Evolutionary conservation across 2,797 vertebrate species (phyloP).

Genomic region (Antennarius maculatus): DNA sequence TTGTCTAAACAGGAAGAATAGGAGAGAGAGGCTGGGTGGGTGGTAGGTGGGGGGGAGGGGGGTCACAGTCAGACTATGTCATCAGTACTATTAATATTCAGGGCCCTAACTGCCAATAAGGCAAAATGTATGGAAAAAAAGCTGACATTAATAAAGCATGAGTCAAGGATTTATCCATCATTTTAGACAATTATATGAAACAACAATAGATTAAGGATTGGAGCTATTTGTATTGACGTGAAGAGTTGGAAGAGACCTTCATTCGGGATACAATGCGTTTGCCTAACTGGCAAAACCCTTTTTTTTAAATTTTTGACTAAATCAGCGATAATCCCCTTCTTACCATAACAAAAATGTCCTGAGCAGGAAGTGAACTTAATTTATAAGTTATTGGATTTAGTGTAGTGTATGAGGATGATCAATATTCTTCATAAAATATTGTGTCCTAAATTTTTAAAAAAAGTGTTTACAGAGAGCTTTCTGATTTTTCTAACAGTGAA

Average conservation of each 20-base stretch:
- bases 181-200: constrained; percentile 77
- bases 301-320: constrained; percentile 67
- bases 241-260: constrained; percentile 67
- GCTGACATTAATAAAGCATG: constrained; percentile 70
- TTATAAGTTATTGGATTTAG: constrained; percentile 69
- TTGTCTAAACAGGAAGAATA: constrained; percentile 63
- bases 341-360: constrained; percentile 68
- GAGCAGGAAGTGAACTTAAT: constrained; percentile 60
- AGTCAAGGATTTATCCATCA: constrained; percentile 73
- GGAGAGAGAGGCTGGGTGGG: constrained; percentile 19
- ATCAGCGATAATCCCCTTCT: constrained; percentile 56
- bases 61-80: constrained; percentile 77
- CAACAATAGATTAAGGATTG: constrained; percentile 77
- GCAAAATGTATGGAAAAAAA: constrained; percentile 79
- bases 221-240: constrained; percentile 80
- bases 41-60: constrained; percentile 20
- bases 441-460: constrained; percentile 66
- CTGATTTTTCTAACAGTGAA: constrained; percentile 30
- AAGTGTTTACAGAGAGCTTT: constrained; percentile 51
- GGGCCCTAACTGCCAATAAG: constrained; percentile 78
- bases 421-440: constrained; percentile 71
- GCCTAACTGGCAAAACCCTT: constrained; percentile 56
- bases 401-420: constrained; percentile 58
- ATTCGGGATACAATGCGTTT: constrained; percentile 66
- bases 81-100: constrained; percentile 77